Conservation (phyloP, 2,888 invertebrate species). For the Drosophila helvetica region DNA sequence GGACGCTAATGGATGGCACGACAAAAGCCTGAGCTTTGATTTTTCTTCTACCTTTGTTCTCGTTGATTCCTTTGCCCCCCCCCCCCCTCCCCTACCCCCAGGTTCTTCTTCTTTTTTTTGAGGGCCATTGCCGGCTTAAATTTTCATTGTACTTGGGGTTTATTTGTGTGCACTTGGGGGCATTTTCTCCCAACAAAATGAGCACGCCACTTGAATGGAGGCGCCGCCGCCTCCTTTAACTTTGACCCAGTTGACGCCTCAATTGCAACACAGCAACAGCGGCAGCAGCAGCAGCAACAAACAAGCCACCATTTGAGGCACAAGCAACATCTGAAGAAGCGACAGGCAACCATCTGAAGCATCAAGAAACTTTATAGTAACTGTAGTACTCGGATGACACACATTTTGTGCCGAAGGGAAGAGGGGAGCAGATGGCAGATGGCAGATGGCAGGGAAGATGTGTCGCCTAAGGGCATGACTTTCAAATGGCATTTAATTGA, state of each 20-base stretch:
- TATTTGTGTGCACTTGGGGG: slow-evolving; percentile 24
- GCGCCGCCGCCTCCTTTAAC: slow-evolving; percentile 63
- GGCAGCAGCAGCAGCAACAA: slow-evolving; percentile 34
- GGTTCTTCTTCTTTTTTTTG: neutral
- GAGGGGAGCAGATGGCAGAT: neutral
- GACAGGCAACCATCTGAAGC: neutral
- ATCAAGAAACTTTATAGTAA: neutral
- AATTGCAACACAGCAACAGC: slow-evolving; percentile 56
- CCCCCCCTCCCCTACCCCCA: neutral
- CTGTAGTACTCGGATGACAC: slow-evolving; percentile 16
- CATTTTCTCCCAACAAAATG: slow-evolving; percentile 38
- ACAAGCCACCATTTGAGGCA: neutral
- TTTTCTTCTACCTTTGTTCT: slow-evolving; percentile 32
- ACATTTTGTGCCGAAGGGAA: slow-evolving; percentile 15
- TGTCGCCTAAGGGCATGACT: slow-evolving; percentile 53
- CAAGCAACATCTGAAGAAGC: neutral
- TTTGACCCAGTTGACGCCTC: slow-evolving; percentile 78
- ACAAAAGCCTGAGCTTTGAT: slow-evolving; percentile 35
- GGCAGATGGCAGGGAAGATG: slow-evolving; percentile 2
- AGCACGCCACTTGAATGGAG: slow-evolving; percentile 42
- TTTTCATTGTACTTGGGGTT: slow-evolving; percentile 14
- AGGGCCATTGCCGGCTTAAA: slow-evolving; percentile 36
- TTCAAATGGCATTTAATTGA: slow-evolving; percentile 70
- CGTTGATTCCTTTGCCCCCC: slow-evolving; percentile 2
- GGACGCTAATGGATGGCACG: slow-evolving; percentile 57